Conservation (phyloP, 1,140 invertebrate genomes). For the Nebria ingens region DNA sequence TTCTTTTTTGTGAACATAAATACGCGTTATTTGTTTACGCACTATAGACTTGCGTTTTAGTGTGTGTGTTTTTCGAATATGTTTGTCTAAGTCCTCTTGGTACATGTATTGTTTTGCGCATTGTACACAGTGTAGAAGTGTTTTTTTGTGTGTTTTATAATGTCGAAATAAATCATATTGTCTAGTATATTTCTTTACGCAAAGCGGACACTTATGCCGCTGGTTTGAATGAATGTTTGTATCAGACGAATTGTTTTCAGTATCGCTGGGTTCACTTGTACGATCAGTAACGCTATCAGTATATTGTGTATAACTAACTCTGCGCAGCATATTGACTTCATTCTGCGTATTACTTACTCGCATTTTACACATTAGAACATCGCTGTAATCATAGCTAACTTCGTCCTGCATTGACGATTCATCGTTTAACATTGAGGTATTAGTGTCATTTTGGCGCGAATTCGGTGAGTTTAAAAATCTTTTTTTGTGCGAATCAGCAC, state of each 20-base stretch:
- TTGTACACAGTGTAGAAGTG: background rate
- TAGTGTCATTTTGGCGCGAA: no score
- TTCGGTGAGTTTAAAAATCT: no score
- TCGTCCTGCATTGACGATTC: no score
- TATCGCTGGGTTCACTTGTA: background rate
- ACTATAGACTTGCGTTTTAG: no score
- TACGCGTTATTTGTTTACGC: no score
- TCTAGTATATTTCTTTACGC: background rate
- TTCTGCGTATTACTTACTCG: background rate
- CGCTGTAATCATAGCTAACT: background rate
- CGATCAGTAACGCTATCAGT: background rate
- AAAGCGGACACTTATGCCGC: background rate
- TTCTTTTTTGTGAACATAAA: no score
- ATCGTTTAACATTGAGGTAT: no score
- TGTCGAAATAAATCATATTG: background rate
- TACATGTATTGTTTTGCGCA: background rate
- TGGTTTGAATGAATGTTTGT: no score
- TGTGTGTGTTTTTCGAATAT: no score
- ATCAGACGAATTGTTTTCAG: background rate
- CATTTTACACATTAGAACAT: background rate
- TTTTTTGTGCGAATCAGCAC: no score
- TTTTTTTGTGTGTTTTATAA: background rate
- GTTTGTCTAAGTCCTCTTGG: background rate
- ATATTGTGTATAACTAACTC: background rate
- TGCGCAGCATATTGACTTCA: background rate